Evolutionary conservation across 1,140 invertebrate genomes (phyloP), one percentile per base, ranked within the genome.

Genomic region (Onthophagus taurus): DNA sequence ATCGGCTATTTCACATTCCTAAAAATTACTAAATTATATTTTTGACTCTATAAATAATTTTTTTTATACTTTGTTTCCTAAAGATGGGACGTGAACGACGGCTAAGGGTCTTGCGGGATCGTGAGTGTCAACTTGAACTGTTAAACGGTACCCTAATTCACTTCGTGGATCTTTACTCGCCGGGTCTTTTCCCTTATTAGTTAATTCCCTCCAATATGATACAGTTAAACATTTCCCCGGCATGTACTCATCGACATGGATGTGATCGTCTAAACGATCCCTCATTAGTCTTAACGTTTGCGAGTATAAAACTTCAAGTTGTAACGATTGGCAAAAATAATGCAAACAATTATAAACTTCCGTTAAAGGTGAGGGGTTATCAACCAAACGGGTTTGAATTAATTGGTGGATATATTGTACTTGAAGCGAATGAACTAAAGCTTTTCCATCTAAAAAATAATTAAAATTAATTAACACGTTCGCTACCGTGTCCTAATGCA

Each of bases 251-350:
- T 96, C 93, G 20, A 97, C 87, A 51, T 84, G 80, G 35, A 97
- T 82, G 59, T 92, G 88, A 53, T 89, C 85, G 31, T 91, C 88
- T 6, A 97, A 67, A 16, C 93, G 72, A 59, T 95, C 90, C 39
- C 84, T 72, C 55, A 88, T 90, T 23, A 97, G 66, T 31, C 90
- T 72, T 45, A 89, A 66, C 2, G 92, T 91, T 69, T 99, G 95
- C 9, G 91, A 94, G 61, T 95, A 93, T 0, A 99, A 67, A 13
- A 97, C 79, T 74, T 98, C 94, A 8, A 99, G 62, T 62, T 97
- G 94, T 12, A 98, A 68, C 0, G 89, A 91, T 61, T 95, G 89
- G 58, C 92, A 96, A 65, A 98, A 98, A 52, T 84, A 88, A 62
- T 97, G 90, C 20, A 97, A 69, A 52, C 85, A 84, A 52, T 80